These are phyloP conservation scores for Nothura maculosa DNA, from an alignment of 2,797 vertebrate genomes.

Conservation along the genomic window DNA sequence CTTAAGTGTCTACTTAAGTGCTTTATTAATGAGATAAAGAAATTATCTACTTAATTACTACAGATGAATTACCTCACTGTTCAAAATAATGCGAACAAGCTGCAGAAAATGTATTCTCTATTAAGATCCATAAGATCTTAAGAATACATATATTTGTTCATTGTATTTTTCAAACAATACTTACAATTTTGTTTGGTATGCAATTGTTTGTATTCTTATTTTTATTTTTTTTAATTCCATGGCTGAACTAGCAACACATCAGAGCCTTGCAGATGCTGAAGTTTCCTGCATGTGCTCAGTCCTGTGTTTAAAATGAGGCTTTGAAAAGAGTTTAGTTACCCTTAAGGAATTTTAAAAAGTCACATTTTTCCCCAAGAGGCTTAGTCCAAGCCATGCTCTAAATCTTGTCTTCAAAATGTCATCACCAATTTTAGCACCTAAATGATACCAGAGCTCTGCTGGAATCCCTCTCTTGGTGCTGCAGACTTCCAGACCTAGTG, in stretches of 20 bases:
- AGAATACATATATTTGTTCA: no score
- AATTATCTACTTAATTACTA: not conserved
- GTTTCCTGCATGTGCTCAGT: not conserved
- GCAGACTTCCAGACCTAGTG: not conserved
- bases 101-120: not conserved
- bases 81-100: not conserved
- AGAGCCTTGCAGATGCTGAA: not conserved
- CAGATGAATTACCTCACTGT: not conserved
- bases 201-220: not conserved
- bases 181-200: not conserved
- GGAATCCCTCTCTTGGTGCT: not conserved
- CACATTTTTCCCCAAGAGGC: not conserved
- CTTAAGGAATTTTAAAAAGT: not conserved
- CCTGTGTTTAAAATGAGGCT: not conserved
- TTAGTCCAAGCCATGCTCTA: not conserved
- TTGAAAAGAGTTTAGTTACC: not conserved
- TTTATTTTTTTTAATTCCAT: rapidly evolving
- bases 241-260: not conserved
- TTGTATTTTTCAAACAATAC: not conserved
- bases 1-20: not conserved
- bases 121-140: not conserved
- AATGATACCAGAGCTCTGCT: not conserved
- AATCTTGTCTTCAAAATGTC: not conserved
- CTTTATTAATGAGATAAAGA: not conserved
- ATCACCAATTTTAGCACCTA: not conserved